Evolutionary conservation across 2,888 invertebrate genomes (phyloP).

Genomic region (Matsumyia berberina): DNA sequence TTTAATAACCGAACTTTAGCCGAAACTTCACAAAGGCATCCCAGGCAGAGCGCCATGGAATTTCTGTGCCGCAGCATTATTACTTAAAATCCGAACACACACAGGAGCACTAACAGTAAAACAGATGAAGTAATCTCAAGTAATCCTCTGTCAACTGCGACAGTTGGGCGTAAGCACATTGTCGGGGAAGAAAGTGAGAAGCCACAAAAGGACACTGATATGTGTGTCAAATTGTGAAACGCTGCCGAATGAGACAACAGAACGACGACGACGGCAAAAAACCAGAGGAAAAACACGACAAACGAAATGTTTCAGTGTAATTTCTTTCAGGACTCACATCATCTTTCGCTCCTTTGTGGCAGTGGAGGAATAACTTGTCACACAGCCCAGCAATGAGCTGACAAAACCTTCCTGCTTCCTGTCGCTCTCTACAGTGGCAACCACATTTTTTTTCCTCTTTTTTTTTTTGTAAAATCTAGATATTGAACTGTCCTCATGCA

Average conservation of each 20-base stretch:
- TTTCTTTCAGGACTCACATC: slow-evolving; percentile 56
- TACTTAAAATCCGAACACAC: background rate
- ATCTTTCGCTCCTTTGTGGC: slow-evolving; percentile 34
- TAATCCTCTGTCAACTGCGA: slow-evolving; percentile 21
- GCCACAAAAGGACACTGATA: slow-evolving; percentile 56
- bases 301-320: slow-evolving; percentile 55
- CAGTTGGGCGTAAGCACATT: slow-evolving; percentile 31
- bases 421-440: slow-evolving; percentile 8
- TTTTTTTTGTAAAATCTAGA: slow-evolving; percentile 50
- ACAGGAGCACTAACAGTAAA: background rate
- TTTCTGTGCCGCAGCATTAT: background rate
- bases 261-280: background rate
- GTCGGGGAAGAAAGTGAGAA: slow-evolving; percentile 10
- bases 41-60: background rate
- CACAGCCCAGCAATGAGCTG: slow-evolving; percentile 73
- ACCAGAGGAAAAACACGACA: slow-evolving; percentile 9
- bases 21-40: background rate
- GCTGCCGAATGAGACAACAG: slow-evolving; percentile 13
- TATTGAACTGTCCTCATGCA: slow-evolving; percentile 69
- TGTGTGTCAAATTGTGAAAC: slow-evolving; percentile 51
- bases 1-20: slow-evolving; percentile 49
- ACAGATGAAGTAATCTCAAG: slow-evolving; percentile 28
- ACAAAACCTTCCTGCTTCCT: slow-evolving; percentile 50
- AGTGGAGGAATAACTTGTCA: slow-evolving; percentile 73
- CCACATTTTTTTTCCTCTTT: slow-evolving; percentile 43